Percentiles rank a stretch among this genome's conserved stretches.
phyloP scores from a whole-genome alignment of 2,797 vertebrate species.

The Loriculus beryllinus region DNA sequence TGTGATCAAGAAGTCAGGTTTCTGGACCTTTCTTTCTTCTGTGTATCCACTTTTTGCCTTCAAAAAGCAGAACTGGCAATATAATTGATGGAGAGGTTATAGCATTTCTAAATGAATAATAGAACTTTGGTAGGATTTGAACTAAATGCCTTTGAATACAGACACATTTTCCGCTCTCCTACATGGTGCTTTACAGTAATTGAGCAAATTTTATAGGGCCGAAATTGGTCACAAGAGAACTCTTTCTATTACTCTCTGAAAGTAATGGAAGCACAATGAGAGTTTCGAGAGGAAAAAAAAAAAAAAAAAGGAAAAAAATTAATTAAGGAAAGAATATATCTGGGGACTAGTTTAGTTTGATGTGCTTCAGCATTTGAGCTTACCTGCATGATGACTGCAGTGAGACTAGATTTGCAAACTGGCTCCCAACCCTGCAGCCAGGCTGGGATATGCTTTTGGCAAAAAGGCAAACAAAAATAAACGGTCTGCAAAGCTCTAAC shows the following conservation, averaged over 20 bases:
- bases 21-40: neutral
- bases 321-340: neutral
- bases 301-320: neutral
- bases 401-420: neutral
- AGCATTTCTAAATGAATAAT: neutral
- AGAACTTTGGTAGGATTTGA: neutral
- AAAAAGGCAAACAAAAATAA: neutral
- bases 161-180: neutral
- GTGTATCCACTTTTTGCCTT: neutral
- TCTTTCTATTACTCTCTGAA: neutral
- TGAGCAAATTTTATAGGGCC: neutral
- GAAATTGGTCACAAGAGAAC: constrained; percentile 9
- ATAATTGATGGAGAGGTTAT: neutral
- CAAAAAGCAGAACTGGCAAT: neutral
- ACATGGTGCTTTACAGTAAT: neutral
- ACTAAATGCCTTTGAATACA: neutral
- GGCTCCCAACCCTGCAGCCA: neutral
- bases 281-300: neutral
- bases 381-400: neutral
- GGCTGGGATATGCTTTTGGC: neutral
- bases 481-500: neutral
- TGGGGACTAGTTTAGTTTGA: neutral
- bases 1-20: neutral
- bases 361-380: neutral
- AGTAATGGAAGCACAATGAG: neutral